These are phyloP conservation scores for Andrena bicolor DNA, from an alignment of 2,888 invertebrate genomes.

Conservation along the genomic window DNA sequence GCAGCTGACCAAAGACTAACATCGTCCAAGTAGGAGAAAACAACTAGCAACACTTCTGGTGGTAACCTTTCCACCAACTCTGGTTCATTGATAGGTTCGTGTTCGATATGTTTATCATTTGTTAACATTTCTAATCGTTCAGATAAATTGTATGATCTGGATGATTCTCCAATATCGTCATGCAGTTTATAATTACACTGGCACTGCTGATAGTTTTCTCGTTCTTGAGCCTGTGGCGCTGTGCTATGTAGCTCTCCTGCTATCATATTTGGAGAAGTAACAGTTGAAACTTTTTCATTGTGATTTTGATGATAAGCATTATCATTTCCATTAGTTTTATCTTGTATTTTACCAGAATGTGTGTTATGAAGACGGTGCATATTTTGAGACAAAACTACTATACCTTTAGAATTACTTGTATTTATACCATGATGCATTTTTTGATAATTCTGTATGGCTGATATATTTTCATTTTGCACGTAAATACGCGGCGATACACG, in stretches of 20 bases:
- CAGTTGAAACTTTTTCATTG: constrained; percentile 22
- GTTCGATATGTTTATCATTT: constrained; percentile 83
- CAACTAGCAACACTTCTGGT: constrained; percentile 93
- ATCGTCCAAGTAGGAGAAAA: constrained; percentile 96
- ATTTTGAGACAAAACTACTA: constrained; percentile 20
- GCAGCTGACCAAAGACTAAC: constrained; percentile 95
- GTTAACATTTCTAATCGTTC: constrained; percentile 88
- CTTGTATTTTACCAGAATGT: constrained; percentile 28
- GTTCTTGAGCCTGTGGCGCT: constrained; percentile 60
- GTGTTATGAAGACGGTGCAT: constrained; percentile 1
- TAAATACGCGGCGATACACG: constrained; percentile 22
- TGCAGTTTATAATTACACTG: constrained; percentile 71
- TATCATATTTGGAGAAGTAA: constrained; percentile 63
- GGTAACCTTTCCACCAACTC: constrained; percentile 90
- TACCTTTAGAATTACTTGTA: constrained; percentile 26
- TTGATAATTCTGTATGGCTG: constrained; percentile 48
- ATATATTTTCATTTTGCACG: constrained; percentile 53
- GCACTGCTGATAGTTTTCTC: constrained; percentile 59
- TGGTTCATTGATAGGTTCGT: constrained; percentile 85
- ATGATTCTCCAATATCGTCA: constrained; percentile 81
- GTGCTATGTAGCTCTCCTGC: constrained; percentile 73
- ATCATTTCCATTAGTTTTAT: constrained; percentile 34
- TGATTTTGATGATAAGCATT: constrained; percentile 33
- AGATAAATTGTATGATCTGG: constrained; percentile 87
- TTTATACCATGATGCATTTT: constrained; percentile 28